A percentile compares a stretch with the other conserved stretches of the same genome.
These are phyloP conservation scores for Parazoanthus atlanticus DNA, from an alignment of 92 coral and sea anemone species.

Conservation along the genomic window DNA sequence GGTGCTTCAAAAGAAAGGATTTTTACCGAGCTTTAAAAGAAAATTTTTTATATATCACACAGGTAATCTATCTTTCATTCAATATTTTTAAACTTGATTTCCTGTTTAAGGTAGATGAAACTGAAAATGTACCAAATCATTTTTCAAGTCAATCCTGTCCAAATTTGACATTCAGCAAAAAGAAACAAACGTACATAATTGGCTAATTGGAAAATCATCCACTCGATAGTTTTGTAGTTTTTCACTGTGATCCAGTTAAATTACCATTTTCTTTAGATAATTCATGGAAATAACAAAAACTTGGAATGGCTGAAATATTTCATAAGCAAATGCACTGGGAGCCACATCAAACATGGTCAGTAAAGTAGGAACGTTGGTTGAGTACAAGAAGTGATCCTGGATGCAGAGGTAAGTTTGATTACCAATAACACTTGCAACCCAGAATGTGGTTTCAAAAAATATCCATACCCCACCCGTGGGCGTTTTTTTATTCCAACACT, in stretches of 20 bases:
- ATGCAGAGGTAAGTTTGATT: background rate
- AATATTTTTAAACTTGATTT: too few species aligned
- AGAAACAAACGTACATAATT: too few species aligned
- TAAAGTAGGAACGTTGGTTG: background rate
- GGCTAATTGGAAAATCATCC: too few species aligned
- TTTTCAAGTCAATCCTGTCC: too few species aligned
- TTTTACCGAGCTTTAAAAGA: too few species aligned
- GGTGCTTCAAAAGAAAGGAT: too few species aligned
- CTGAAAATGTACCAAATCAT: too few species aligned
- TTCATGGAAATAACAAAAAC: background rate
- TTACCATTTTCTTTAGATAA: background rate
- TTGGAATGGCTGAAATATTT: background rate
- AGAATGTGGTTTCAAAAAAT: too few species aligned
- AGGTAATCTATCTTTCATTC: too few species aligned
- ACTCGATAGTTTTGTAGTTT: background rate
- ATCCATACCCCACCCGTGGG: background rate
- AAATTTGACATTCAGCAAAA: too few species aligned
- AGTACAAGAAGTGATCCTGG: background rate
- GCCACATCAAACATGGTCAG: background rate
- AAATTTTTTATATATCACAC: too few species aligned
- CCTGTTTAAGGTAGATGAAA: too few species aligned
- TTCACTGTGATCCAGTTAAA: background rate
- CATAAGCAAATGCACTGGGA: conserved; percentile 1
- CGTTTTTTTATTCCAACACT: background rate
- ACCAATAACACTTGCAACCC: background rate